Evolutionary conservation across 2,113 vertebrate species (phyloP), one percentile per base, ranked within the genome.

Genomic region (Trematocara zebra): DNA sequence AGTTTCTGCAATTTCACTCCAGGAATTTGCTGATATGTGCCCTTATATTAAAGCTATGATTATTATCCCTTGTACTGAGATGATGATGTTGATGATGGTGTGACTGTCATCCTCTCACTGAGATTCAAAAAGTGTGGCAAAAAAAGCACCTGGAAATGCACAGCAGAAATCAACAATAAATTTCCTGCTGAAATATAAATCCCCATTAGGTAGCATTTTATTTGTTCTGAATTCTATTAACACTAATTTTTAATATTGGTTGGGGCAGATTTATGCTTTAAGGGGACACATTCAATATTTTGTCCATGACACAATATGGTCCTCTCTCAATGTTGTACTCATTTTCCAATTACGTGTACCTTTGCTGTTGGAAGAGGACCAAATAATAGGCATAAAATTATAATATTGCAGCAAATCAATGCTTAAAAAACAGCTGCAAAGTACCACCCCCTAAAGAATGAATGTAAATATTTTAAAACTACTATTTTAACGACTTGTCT

Each of bases 141-240:
- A 28, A 53, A 28, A 17, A 11, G 17, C 10, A 64, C 31, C 31
- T 35, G 17, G 31, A 61, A 15, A 61, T 33, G 3, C 57, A 61
- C 57, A 61, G 57, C 57, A 33, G 15, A 6, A 61, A 61, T 61
- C 8, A 33, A 59, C 1, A 59, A 59, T 1, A 59, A 0, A 18
- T 59, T 59, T 59, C 56, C 56, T 59, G 15, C 15, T 59, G 28
- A 59, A 59, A 59, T 33, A 59, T 33, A 59, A 59, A 59, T 1
- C 0, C 56, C 56, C 28, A 59, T 33, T 59, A 59, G 15, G 1
- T 0, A 61, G 15, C 8, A 4, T 33, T 61, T 3, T 11, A 18
- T 20, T 69, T 69, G 35, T 12, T 40, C n/a, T 69, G 11, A 14
- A 20, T 40, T 69, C 7, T 69, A 69, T 23, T 15, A 42, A 42